A percentile compares a stretch with the other conserved stretches of the same genome.
Conservation (phyloP, 1,140 invertebrate genomes). For the Elymnias hypermnestra region DNA sequence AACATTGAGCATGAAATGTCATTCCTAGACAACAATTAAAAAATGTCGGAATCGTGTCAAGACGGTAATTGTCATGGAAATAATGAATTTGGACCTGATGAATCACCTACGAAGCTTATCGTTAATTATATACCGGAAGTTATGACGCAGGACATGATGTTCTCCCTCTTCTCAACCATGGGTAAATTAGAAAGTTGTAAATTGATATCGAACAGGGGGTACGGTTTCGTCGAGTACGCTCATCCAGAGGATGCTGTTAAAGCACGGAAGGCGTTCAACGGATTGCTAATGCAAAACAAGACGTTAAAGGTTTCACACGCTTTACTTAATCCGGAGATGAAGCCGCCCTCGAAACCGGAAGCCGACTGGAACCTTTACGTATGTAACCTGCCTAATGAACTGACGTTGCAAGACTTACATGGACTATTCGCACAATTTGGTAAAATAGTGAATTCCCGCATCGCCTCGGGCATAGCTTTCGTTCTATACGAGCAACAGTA, state of each 20-base stretch:
- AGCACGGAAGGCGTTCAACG: conserved; percentile 73
- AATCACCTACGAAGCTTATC: conserved; percentile 76
- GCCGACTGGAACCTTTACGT: conserved; percentile 76
- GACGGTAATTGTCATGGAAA: conserved; percentile 76
- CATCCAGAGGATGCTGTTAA: conserved; percentile 71
- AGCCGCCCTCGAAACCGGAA: conserved; percentile 72
- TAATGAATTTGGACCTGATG: conserved; percentile 73
- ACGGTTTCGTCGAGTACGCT: conserved; percentile 76
- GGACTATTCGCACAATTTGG: conserved; percentile 74
- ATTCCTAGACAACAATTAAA: conserved; percentile 75
- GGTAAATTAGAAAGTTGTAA: conserved; percentile 77
- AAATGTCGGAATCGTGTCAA: conserved; percentile 77
- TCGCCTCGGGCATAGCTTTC: conserved; percentile 74
- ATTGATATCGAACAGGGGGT: conserved; percentile 76
- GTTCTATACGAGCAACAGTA: conserved; percentile 72
- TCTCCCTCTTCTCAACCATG: conserved; percentile 75
- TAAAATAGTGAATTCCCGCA: conserved; percentile 75
- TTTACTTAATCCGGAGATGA: conserved; percentile 70
- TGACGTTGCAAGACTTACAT: conserved; percentile 75
- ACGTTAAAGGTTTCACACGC: conserved; percentile 74
- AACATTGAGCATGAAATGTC: conserved; percentile 63
- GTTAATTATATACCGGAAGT: conserved; percentile 77
- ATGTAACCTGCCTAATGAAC: conserved; percentile 75
- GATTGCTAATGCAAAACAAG: conserved; percentile 74
- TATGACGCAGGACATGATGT: conserved; percentile 77